phyloP scores from a whole-genome alignment of 2,888 invertebrate genomes.

The Ochropacha duplaris region DNA sequence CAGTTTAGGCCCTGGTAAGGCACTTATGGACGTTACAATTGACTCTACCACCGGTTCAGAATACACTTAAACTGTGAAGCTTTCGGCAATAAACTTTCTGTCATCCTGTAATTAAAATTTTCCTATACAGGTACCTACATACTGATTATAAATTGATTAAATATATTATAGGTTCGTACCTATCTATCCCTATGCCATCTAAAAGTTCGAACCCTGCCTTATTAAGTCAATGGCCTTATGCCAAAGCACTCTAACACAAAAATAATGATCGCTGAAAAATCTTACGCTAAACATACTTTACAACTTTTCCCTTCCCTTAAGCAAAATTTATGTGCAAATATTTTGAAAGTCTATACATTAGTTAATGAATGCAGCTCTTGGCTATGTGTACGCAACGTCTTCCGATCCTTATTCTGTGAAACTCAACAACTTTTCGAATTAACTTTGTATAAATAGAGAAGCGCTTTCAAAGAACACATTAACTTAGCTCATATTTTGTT shows the following conservation, averaged over 20 bases:
- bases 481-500: neutral
- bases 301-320: slow-evolving; percentile 61
- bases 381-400: slow-evolving; percentile 64
- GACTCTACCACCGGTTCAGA: no score
- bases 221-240: slow-evolving; percentile 4
- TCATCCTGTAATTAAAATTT: no score
- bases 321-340: slow-evolving; percentile 79
- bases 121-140: no score
- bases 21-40: no score
- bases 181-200: neutral
- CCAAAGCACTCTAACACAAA: slow-evolving; percentile 16
- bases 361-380: slow-evolving; percentile 80
- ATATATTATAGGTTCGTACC: neutral
- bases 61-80: no score
- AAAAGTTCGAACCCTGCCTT: neutral
- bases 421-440: neutral
- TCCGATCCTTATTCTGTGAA: slow-evolving; percentile 54
- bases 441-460: slow-evolving; percentile 5
- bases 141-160: no score
- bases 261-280: slow-evolving; percentile 38
- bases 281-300: slow-evolving; percentile 53
- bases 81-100: no score
- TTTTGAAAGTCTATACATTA: slow-evolving; percentile 81
- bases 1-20: no score
- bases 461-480: neutral